These are phyloP conservation scores for Chelmon rostratus DNA, from an alignment of 2,797 vertebrate genomes.

Conservation along the genomic window DNA sequence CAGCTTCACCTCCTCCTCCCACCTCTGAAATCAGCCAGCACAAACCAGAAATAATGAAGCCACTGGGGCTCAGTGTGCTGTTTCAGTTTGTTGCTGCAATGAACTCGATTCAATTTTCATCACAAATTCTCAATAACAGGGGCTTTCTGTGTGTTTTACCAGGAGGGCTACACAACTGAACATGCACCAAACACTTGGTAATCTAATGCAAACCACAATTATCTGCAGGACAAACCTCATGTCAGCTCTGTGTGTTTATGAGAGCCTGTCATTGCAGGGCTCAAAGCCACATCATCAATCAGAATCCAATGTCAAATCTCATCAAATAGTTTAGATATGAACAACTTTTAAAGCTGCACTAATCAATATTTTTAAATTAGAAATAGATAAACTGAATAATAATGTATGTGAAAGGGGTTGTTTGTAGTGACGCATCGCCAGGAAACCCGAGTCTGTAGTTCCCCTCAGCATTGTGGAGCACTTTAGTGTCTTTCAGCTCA, in stretches of 20 bases:
- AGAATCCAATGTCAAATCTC: not conserved
- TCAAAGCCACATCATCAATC: not conserved
- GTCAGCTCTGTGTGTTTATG: conserved; percentile 21
- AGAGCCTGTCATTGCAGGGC: not conserved
- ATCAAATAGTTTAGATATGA: not conserved
- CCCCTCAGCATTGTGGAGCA: not conserved
- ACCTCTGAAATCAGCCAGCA: conserved; percentile 15
- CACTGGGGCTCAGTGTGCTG: conserved; percentile 3
- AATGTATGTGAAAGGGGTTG: not conserved
- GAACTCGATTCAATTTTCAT: conserved; percentile 29
- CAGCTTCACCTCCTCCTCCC: not conserved
- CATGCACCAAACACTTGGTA: not conserved
- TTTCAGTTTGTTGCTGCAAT: conserved; percentile 28
- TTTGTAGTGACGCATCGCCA: not conserved
- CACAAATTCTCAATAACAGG: not conserved
- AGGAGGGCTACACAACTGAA: conserved; percentile 4
- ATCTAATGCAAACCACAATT: conserved; percentile 26
- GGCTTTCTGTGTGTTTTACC: conserved; percentile 14
- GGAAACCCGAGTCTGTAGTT: not conserved
- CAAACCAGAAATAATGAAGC: conserved; percentile 32
- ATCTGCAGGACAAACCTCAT: conserved; percentile 3
- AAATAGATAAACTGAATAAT: not conserved
- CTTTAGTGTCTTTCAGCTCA: not conserved
- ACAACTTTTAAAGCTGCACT: too few relatives aligned
- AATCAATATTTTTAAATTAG: not conserved